phyloP scores from a whole-genome alignment of 2,113 vertebrate genomes.

The Vulpes lagopus region DNA sequence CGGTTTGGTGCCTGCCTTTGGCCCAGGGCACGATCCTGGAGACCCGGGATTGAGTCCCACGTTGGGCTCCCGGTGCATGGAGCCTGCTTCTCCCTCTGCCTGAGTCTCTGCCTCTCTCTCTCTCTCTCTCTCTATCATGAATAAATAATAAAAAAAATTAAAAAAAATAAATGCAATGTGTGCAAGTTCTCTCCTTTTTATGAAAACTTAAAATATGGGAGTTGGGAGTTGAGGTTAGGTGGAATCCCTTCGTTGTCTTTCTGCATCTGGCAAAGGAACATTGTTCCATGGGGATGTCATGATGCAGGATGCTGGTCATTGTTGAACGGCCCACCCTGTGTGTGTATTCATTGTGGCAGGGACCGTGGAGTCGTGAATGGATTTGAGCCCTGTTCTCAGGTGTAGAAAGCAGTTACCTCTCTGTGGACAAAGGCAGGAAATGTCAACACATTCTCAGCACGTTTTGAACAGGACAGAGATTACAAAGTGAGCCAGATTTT shows the following conservation, averaged over 20 bases:
- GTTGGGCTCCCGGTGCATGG: no score
- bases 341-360: background rate
- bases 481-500: background rate
- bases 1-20: no score
- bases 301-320: background rate
- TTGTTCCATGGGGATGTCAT: background rate
- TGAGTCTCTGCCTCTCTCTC: no score
- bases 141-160: no score
- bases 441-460: background rate
- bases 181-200: background rate
- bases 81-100: no score
- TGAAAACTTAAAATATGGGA: background rate
- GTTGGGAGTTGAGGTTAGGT: background rate
- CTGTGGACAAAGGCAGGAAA: slow-evolving; percentile 11
- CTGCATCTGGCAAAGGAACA: background rate
- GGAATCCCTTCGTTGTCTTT: background rate
- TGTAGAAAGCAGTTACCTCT: background rate
- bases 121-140: no score
- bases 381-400: slow-evolving; percentile 21
- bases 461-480: background rate
- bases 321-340: background rate
- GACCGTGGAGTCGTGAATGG: background rate
- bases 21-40: no score
- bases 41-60: no score
- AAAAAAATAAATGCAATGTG: background rate